These are phyloP conservation scores for Mechanitis mazaeus DNA, from an alignment of 2,888 invertebrate genomes.

Conservation along the genomic window DNA sequence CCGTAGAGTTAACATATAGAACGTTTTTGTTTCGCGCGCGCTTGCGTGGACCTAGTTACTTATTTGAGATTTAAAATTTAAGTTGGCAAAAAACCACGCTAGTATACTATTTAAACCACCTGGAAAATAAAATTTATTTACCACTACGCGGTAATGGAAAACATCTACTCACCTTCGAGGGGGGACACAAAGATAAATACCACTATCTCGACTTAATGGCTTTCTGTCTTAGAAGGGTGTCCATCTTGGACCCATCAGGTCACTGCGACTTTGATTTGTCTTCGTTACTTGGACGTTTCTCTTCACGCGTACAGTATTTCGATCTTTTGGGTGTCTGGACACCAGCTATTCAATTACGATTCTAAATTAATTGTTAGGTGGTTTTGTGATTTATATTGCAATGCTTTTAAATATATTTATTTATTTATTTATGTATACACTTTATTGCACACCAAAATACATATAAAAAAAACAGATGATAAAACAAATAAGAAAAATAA, in stretches of 20 bases:
- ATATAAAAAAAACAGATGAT: too few relatives aligned
- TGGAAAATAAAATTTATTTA: conserved; percentile 27
- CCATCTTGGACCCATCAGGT: conserved; percentile 54
- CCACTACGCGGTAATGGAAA: conserved; percentile 46
- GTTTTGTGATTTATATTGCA: conserved; percentile 23
- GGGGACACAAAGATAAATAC: conserved; percentile 64
- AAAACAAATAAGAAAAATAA: too few relatives aligned
- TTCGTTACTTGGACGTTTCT: conserved; percentile 65
- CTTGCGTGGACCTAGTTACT: too few relatives aligned
- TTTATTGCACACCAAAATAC: too few relatives aligned
- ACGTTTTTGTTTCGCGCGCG: too few relatives aligned
- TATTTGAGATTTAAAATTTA: too few relatives aligned
- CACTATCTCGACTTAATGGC: conserved; percentile 66
- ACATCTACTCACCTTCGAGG: conserved; percentile 48
- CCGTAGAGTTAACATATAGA: too few relatives aligned
- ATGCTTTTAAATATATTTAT: too few relatives aligned
- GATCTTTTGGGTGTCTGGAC: conserved; percentile 25
- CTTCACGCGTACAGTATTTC: conserved; percentile 32
- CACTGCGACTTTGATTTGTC: conserved; percentile 68
- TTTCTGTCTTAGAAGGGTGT: conserved; percentile 59
- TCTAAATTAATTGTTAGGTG: conserved; percentile 35
- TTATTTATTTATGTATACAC: too few relatives aligned
- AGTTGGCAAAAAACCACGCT: too few relatives aligned
- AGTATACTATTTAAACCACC: too few relatives aligned
- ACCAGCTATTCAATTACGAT: conserved; percentile 13